Conservation (phyloP, 2,888 invertebrate species). For the Hetaerina titia region DNA sequence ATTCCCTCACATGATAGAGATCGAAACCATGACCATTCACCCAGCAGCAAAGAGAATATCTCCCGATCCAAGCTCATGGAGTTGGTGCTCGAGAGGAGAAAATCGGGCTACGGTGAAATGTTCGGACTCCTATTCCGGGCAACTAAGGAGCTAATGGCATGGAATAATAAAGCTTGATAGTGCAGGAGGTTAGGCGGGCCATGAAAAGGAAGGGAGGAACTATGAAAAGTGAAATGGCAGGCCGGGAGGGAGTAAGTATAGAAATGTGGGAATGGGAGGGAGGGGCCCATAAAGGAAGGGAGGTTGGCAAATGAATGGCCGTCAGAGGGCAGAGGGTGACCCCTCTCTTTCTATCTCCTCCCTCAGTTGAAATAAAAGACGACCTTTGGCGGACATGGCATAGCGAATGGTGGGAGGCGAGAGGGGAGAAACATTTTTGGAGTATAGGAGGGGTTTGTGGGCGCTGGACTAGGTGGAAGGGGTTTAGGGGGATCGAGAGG, state of each 20-base stretch:
- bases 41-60: not conserved
- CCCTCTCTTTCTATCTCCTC: not conserved
- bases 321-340: not conserved
- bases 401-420: not conserved
- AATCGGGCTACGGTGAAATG: not conserved
- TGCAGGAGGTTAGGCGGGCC: not conserved
- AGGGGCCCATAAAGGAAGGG: not conserved
- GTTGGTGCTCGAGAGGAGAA: not conserved
- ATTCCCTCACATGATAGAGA: not conserved
- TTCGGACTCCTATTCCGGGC: not conserved
- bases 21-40: not conserved
- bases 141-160: constrained; percentile 30
- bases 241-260: not conserved
- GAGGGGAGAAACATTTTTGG: too few relatives aligned
- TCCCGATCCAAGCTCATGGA: not conserved
- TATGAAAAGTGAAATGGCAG: not conserved
- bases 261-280: not conserved
- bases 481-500: not conserved
- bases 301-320: not conserved
- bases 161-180: constrained; percentile 4
- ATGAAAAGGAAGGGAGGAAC: not conserved
- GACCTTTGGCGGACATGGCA: not conserved
- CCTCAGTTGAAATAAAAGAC: not conserved
- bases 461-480: not conserved
- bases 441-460: not conserved